Conservation (phyloP, 2,113 vertebrate species). For the Phasianus colchicus region DNA sequence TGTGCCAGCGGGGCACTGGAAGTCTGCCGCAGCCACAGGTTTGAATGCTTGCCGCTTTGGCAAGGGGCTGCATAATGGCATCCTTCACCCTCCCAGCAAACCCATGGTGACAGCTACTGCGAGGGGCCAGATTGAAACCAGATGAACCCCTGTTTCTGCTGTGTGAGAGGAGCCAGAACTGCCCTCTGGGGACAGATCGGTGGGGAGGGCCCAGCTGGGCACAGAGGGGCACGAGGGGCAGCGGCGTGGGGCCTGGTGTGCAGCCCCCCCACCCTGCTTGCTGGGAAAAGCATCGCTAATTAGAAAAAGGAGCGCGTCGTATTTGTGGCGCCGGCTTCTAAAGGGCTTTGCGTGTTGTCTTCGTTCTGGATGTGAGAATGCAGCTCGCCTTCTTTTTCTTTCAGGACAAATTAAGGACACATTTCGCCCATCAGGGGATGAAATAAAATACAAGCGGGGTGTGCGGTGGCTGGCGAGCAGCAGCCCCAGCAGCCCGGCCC, state of each 20-base stretch:
- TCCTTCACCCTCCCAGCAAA: constrained; percentile 62
- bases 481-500: neutral
- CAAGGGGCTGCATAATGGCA: constrained; percentile 23
- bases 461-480: neutral
- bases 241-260: accelerated
- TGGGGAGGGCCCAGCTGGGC: neutral
- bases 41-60: constrained; percentile 42
- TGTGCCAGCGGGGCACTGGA: neutral
- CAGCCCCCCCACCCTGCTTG: neutral
- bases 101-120: constrained; percentile 71
- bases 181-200: neutral
- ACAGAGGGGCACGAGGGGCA: neutral
- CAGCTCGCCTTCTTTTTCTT: constrained; percentile 41
- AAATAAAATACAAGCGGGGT: constrained; percentile 19
- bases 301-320: constrained; percentile 43
- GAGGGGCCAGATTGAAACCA: constrained; percentile 66
- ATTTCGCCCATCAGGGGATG: constrained; percentile 47
- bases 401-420: constrained; percentile 70
- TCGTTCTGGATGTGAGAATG: constrained; percentile 66
- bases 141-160: constrained; percentile 59
- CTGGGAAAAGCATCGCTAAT: constrained; percentile 41
- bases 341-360: constrained; percentile 61
- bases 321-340: constrained; percentile 63
- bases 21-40: neutral
- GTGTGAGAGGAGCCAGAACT: neutral